Evolutionary conservation across 2,797 vertebrate species (phyloP).

Genomic region (Atherinosoma microstoma): DNA sequence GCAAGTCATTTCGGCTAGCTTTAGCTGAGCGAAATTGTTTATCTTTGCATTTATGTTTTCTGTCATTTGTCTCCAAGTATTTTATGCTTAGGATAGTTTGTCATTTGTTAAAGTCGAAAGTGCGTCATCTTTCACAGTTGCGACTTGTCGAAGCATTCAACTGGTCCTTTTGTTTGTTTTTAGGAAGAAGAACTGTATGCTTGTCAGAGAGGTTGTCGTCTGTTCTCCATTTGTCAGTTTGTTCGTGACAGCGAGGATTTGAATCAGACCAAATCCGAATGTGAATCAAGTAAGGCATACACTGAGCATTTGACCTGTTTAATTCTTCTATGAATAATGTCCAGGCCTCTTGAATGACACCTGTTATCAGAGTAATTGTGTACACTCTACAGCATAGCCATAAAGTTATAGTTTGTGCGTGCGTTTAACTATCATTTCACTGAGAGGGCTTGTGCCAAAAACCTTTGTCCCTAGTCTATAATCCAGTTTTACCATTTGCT

Average conservation of each 20-base stretch:
- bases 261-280: constrained; percentile 93
- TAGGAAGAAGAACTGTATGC: constrained; percentile 96
- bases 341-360: not conserved
- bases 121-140: constrained; percentile 4
- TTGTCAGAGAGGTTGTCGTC: constrained; percentile 96
- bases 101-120: not conserved
- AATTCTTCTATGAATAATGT: not conserved
- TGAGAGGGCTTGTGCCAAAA: not conserved
- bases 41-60: not conserved
- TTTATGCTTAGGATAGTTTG: not conserved
- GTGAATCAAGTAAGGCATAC: constrained; percentile 90
- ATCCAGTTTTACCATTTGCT: constrained; percentile 37
- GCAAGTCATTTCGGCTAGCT: constrained; percentile 34
- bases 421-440: not conserved
- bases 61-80: not conserved
- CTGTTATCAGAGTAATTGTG: not conserved
- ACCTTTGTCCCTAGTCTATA: not conserved
- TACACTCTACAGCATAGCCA: not conserved
- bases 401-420: not conserved
- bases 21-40: constrained; percentile 20
- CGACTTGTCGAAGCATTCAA: constrained; percentile 31
- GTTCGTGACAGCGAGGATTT: constrained; percentile 92
- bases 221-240: constrained; percentile 98
- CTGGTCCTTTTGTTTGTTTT: constrained; percentile 53
- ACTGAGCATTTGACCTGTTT: not conserved